A percentile compares a stretch with the other conserved stretches of the same genome.
Evolutionary conservation across 2,797 vertebrate species (phyloP).

Genomic region (Gallinago nigripennis): DNA sequence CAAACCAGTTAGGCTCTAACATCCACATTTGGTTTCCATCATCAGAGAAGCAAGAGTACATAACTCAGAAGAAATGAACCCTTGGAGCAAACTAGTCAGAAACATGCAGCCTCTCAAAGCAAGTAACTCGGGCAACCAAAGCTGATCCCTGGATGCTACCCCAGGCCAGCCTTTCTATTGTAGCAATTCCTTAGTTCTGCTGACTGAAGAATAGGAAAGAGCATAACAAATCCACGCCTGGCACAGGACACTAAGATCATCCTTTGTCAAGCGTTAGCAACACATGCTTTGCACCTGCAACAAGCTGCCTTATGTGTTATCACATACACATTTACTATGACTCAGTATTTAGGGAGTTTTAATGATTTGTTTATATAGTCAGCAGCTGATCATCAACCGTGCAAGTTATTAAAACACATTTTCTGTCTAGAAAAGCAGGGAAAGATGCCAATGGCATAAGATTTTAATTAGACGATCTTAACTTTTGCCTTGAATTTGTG

Average conservation of each 20-base stretch:
- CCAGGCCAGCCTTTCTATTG: neutral
- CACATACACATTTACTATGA: conserved; percentile 27
- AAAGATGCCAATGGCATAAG: neutral
- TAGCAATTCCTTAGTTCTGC: neutral
- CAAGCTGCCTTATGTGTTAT: neutral
- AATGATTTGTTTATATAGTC: neutral
- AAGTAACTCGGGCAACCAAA: neutral
- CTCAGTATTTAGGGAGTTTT: neutral
- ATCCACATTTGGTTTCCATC: neutral
- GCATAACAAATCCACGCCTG: neutral
- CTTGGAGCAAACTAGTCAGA: neutral
- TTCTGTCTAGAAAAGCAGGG: neutral
- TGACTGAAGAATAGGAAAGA: neutral
- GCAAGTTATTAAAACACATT: conserved; percentile 1
- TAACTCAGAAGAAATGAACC: neutral
- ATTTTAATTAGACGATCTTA: neutral
- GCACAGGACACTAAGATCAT: neutral
- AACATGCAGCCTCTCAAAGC: neutral
- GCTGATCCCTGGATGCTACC: neutral
- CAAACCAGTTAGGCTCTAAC: conserved; percentile 43
- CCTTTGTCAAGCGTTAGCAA: neutral
- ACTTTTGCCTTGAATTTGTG: neutral
- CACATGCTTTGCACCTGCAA: neutral
- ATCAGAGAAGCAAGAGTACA: neutral
- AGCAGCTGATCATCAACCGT: conserved; percentile 3